Conservation (phyloP, 2,113 vertebrate species). For the Melierax canorus region DNA sequence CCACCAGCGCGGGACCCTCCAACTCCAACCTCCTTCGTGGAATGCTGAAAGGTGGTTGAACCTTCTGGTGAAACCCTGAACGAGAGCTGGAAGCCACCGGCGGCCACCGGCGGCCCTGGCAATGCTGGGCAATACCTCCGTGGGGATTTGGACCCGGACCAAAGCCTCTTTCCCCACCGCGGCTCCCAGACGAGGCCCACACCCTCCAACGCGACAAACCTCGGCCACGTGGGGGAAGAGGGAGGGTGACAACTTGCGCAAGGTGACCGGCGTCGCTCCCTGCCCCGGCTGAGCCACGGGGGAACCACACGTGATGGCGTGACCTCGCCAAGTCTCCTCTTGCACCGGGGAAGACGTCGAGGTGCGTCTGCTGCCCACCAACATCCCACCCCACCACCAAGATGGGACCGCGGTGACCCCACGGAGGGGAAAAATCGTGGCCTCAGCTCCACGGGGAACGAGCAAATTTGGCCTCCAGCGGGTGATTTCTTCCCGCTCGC, state of each 20-base stretch:
- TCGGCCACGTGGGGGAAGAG: background rate
- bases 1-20: background rate
- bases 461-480: background rate
- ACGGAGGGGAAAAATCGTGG: background rate
- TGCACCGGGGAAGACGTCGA: accelerated
- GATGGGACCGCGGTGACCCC: background rate
- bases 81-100: background rate
- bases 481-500: background rate
- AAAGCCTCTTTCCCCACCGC: background rate
- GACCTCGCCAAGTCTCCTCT: background rate
- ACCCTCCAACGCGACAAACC: background rate
- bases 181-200: background rate
- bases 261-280: background rate
- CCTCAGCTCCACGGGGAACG: background rate
- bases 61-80: too few species aligned
- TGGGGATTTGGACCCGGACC: background rate
- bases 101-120: background rate
- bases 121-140: background rate
- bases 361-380: background rate
- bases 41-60: background rate
- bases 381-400: background rate
- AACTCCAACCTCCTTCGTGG: background rate
- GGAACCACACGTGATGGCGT: background rate
- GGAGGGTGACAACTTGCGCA: background rate
- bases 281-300: background rate